Percentiles rank a stretch among this genome's conserved stretches.
phyloP scores from a whole-genome alignment of 1,140 invertebrate species.

The Piezodorus guildinii region DNA sequence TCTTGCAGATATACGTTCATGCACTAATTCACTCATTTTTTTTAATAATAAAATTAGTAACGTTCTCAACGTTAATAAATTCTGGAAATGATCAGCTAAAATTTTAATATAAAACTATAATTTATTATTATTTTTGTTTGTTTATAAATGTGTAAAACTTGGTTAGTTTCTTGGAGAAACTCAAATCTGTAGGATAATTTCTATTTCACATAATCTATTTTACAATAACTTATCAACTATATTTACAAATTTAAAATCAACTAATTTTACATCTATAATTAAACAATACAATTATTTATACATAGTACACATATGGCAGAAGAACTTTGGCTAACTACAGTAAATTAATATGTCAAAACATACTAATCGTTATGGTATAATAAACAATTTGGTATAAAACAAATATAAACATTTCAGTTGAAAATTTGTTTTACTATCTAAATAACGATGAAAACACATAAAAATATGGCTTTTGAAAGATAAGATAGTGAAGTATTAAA shows the following conservation, averaged over 20 bases:
- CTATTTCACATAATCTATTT: neutral
- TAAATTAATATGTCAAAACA: neutral
- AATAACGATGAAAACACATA: neutral
- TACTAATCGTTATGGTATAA: conserved; percentile 8
- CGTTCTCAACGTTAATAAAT: conserved; percentile 13
- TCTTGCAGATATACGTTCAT: neutral
- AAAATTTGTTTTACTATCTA: neutral
- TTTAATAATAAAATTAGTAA: conserved; percentile 4
- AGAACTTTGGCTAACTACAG: conserved; percentile 15
- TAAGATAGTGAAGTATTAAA: neutral
- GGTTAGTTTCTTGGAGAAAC: conserved; percentile 12
- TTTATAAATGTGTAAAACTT: conserved; percentile 15
- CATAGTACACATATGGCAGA: conserved; percentile 9
- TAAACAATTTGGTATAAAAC: neutral
- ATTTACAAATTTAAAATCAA: conserved; percentile 5
- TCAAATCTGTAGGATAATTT: conserved; percentile 5
- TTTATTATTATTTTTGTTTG: conserved; percentile 5
- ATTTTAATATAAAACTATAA: conserved; percentile 12
- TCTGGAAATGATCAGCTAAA: conserved; percentile 12
- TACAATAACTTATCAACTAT: conserved; percentile 8
- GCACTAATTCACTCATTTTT: conserved; percentile 2
- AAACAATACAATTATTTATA: conserved; percentile 5
- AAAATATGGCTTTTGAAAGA: neutral
- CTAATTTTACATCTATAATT: conserved; percentile 1
- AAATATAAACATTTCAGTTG: neutral